Evolutionary conservation across 2,113 vertebrate genomes (phyloP).

Genomic region (Tamias sibiricus): DNA sequence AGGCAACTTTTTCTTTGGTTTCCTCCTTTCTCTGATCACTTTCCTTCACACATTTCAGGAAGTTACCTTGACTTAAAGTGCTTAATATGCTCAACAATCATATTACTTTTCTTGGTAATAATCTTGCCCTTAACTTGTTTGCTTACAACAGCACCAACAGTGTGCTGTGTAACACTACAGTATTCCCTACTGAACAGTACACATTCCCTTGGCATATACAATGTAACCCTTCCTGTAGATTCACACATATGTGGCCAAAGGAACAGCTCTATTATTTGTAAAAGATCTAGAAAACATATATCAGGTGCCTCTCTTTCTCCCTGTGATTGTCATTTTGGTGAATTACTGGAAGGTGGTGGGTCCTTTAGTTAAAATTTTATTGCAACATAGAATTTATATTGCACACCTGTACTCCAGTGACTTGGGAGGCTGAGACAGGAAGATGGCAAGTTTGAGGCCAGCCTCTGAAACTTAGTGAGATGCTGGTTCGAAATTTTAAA

Average conservation of each 20-base stretch:
- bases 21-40: not conserved
- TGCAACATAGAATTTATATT: not conserved
- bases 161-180: not conserved
- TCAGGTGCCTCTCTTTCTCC: not conserved
- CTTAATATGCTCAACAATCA: not conserved
- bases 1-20: not conserved
- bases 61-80: not conserved
- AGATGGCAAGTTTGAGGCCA: no score
- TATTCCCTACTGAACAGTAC: not conserved
- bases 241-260: not conserved
- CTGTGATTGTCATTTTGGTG: not conserved
- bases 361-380: not conserved
- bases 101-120: not conserved
- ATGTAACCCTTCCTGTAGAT: not conserved
- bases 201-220: not conserved
- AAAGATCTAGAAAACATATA: not conserved
- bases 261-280: not conserved
- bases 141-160: not conserved
- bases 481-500: no score
- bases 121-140: not conserved
- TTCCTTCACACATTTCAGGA: not conserved
- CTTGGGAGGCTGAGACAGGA: no score
- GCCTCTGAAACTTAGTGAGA: no score
- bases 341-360: not conserved
- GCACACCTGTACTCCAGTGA: no score